These are phyloP conservation scores for Myopa testacea DNA, from an alignment of 2,888 invertebrate genomes.

Conservation along the genomic window DNA sequence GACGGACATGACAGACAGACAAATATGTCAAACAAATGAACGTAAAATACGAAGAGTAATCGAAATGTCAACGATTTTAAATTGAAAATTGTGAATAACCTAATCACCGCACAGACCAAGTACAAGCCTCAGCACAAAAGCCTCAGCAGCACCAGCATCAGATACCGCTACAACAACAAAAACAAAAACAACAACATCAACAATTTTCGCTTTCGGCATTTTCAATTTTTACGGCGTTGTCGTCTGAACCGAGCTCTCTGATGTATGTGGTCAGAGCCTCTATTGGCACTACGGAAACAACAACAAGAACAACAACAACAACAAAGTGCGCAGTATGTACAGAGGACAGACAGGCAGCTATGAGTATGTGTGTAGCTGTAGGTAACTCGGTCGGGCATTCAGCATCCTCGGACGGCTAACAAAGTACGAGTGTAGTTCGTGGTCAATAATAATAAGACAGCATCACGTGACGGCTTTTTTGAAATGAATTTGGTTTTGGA, in stretches of 20 bases:
- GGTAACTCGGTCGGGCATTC: neutral
- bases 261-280: conserved; percentile 21
- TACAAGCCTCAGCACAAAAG: conserved; percentile 18
- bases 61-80: conserved; percentile 58
- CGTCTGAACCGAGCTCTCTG: conserved; percentile 13
- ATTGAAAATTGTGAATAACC: conserved; percentile 57
- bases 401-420: conserved; percentile 6
- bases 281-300: neutral
- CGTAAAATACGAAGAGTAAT: conserved; percentile 46
- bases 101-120: conserved; percentile 51
- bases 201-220: conserved; percentile 35
- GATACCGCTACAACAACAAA: neutral
- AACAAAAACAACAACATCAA: conserved; percentile 16
- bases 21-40: conserved; percentile 33
- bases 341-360: neutral
- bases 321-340: neutral
- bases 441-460: conserved; percentile 40
- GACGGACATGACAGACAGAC: conserved; percentile 3
- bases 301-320: conserved; percentile 7
- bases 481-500: neutral
- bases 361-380: neutral
- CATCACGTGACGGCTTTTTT: conserved; percentile 31
- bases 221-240: conserved; percentile 18
- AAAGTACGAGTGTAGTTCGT: conserved; percentile 21
- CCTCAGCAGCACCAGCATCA: neutral